A percentile compares a stretch with the other conserved stretches of the same genome.
Evolutionary conservation across 2,113 vertebrate genomes (phyloP).

Genomic region (Cochlearius cochlearius): DNA sequence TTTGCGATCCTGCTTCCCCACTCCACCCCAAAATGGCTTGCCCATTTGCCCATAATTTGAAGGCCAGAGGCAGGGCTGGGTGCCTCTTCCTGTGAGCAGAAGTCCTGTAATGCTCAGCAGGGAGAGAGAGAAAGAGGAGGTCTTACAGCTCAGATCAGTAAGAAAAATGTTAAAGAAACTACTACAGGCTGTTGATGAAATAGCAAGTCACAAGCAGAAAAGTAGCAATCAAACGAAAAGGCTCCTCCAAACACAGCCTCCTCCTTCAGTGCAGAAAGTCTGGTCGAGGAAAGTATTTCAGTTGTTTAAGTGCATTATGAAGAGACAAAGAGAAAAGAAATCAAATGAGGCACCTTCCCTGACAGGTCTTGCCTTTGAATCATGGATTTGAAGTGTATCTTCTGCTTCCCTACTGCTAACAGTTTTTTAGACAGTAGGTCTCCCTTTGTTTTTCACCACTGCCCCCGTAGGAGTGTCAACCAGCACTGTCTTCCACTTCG

Average conservation of each 20-base stretch:
- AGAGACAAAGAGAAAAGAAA: background rate
- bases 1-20: background rate
- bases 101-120: background rate
- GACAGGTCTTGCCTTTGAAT: background rate
- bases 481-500: background rate
- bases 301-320: background rate
- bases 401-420: background rate
- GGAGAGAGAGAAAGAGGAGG: background rate
- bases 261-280: background rate
- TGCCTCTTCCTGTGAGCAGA: background rate
- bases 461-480: background rate
- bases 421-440: background rate
- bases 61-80: background rate
- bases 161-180: background rate
- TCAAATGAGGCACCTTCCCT: background rate
- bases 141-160: background rate
- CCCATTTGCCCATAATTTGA: background rate
- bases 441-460: background rate
- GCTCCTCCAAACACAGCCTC: background rate
- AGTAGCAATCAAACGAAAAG: background rate
- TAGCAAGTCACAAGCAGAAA: background rate
- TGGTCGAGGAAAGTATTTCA: background rate
- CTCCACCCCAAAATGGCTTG: background rate
- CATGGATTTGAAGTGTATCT: background rate
- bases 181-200: background rate